Evolutionary conservation across 2,797 vertebrate species (phyloP).

Genomic region (Etheostoma perlongum): DNA sequence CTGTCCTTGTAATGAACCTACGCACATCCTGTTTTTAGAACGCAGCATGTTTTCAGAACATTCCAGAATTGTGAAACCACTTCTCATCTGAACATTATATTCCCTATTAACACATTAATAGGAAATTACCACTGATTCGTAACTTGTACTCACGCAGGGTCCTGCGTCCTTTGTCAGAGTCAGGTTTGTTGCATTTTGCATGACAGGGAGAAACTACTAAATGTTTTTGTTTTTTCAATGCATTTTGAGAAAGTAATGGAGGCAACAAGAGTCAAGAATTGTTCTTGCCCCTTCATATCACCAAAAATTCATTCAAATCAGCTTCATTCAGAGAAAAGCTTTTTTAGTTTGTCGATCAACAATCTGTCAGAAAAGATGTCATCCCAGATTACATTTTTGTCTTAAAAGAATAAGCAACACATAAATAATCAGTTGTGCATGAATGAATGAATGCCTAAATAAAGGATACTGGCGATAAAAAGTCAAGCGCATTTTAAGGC

Average conservation of each 20-base stretch:
- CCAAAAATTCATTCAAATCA: too few relatives aligned
- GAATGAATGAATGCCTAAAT: constrained; percentile 52
- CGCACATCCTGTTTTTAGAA: too few relatives aligned
- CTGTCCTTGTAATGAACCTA: too few relatives aligned
- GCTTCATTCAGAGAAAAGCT: constrained; percentile 34
- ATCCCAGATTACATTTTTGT: constrained; percentile 41
- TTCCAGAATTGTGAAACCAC: too few relatives aligned
- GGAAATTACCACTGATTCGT: constrained; percentile 1
- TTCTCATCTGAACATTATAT: too few relatives aligned
- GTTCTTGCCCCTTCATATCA: constrained; percentile 30
- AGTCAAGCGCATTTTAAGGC: constrained; percentile 50
- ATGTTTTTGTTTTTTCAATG: background rate
- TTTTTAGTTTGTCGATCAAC: constrained; percentile 41
- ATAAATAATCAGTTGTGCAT: constrained; percentile 28
- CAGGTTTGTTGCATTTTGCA: constrained; percentile 15
- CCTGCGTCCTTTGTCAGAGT: constrained; percentile 7
- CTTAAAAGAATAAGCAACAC: constrained; percentile 48
- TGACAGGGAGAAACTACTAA: constrained; percentile 13
- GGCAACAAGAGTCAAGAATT: constrained; percentile 27
- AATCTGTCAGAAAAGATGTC: constrained; percentile 49
- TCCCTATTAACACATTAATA: background rate
- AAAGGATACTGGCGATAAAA: constrained; percentile 53
- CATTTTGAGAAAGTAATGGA: constrained; percentile 47
- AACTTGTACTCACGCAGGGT: background rate
- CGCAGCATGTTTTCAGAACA: too few relatives aligned